Evolutionary conservation across 1,140 invertebrate species (phyloP), one percentile per base, ranked within the genome.

Genomic region (Papilio helenus): DNA sequence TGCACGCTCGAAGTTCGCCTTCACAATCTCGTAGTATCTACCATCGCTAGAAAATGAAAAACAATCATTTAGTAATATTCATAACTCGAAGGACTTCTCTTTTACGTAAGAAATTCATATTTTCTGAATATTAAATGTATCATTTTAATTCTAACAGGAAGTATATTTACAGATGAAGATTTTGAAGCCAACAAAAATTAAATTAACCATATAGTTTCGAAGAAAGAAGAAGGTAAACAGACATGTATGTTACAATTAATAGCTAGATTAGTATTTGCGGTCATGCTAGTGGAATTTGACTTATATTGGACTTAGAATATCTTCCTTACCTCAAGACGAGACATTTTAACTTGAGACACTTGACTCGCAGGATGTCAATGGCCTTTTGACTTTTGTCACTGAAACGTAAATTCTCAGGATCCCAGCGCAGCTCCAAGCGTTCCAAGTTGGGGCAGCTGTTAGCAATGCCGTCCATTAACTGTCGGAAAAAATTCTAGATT

Each of bases 361-460:
- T 98, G 0, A 99, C 98, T 51, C 98, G 96, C 61, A 99, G 93
- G 49, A 98, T 97, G 92, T 99, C 98, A 82, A 99, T 98, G 2
- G 98, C 98, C 93, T 99, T 99, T 92, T 99, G 99, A 90, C 99
- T 99, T 94, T 99, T 99, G 93, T 99, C 99, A 39, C 99, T 99
- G 94, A 99, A 99, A 72, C 99, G 96, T 8, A 99, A 96, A 87
- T 99, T 99, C 84, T 99, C 99, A 0, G 99, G 98, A 93, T 99
- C 99, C 99, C 99, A 99, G 84, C 98, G 95, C 23, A 99, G 95
- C 91, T 99, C 99, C 39, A 99, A 93, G 2, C 99, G 96, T 91
- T 99, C 98, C 83, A 99, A 90, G 81, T 97, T 96, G 0, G 96
- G 96, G 88, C 98, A 99, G 90, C 98, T 98, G 84, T 98, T 98